A percentile compares a stretch with the other conserved stretches of the same genome.
Evolutionary conservation across 2,797 vertebrate genomes (phyloP).

Genomic region (Molossus alvarezi): DNA sequence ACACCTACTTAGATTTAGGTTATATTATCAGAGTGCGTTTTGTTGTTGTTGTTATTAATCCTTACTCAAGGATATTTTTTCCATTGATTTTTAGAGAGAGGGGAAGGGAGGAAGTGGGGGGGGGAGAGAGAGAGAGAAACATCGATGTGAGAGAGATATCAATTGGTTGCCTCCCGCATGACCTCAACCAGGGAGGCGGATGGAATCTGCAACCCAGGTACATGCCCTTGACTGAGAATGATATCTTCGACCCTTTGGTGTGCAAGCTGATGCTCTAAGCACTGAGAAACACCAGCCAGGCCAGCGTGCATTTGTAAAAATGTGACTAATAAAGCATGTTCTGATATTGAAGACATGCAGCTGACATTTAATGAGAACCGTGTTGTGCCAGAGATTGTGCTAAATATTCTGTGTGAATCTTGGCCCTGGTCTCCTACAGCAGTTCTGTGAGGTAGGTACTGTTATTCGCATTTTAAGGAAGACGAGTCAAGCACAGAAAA

Average conservation of each 20-base stretch:
- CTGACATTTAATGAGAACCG: neutral
- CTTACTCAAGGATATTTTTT: too few species aligned
- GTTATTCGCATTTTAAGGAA: neutral
- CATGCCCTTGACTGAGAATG: too few species aligned
- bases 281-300: too few species aligned
- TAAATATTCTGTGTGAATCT: neutral
- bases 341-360: neutral
- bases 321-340: neutral
- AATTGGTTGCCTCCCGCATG: too few species aligned
- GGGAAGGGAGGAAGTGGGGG: too few species aligned
- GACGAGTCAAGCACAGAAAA: neutral
- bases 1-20: constrained; percentile 17
- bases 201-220: too few species aligned
- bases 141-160: too few species aligned
- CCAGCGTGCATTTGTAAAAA: neutral
- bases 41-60: too few species aligned
- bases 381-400: neutral
- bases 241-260: too few species aligned
- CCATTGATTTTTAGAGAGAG: too few species aligned
- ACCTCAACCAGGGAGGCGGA: too few species aligned
- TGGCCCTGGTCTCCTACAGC: neutral
- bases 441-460: neutral
- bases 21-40: neutral
- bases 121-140: too few species aligned
- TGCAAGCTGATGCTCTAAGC: neutral